Evolutionary conservation across 2,113 vertebrate species (phyloP).

Genomic region (Hippocampus abdominalis): DNA sequence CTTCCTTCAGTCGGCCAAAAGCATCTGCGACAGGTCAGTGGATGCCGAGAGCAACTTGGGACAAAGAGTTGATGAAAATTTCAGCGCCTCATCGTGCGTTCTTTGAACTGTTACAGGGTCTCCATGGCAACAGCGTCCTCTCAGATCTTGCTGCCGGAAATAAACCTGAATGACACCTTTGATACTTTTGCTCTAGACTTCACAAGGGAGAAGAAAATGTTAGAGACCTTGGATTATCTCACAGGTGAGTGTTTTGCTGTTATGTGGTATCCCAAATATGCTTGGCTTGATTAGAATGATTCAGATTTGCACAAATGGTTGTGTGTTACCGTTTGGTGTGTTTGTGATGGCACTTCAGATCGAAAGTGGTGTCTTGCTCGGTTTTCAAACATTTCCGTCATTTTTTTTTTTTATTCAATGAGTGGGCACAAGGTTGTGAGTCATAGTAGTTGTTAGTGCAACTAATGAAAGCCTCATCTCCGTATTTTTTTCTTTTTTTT

Average conservation of each 20-base stretch:
- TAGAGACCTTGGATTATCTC: conserved; percentile 96
- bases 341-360: too few species aligned
- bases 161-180: conserved; percentile 95
- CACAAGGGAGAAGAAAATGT: conserved; percentile 93
- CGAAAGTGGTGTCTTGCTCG: too few species aligned
- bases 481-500: too few species aligned
- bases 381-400: too few species aligned
- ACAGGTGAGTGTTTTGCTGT: conserved; percentile 80
- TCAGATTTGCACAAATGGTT: neutral
- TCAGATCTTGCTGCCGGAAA: conserved; percentile 95
- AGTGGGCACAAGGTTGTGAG: too few species aligned
- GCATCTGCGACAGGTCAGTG: conserved; percentile 88
- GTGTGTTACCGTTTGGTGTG: too few species aligned
- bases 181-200: conserved; percentile 97
- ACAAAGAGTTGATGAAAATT: neutral
- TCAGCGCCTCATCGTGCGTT: conserved; percentile 6
- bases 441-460: too few species aligned
- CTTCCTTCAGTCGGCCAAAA: conserved; percentile 95
- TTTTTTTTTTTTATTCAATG: too few species aligned
- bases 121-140: conserved; percentile 97
- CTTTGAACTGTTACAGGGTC: conserved; percentile 75
- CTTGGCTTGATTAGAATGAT: too few species aligned
- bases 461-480: too few species aligned
- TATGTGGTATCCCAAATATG: neutral
- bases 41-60: neutral